These are phyloP conservation scores for Calliscelio sp. DNA, from an alignment of 2,888 invertebrate genomes.

Conservation along the genomic window DNA sequence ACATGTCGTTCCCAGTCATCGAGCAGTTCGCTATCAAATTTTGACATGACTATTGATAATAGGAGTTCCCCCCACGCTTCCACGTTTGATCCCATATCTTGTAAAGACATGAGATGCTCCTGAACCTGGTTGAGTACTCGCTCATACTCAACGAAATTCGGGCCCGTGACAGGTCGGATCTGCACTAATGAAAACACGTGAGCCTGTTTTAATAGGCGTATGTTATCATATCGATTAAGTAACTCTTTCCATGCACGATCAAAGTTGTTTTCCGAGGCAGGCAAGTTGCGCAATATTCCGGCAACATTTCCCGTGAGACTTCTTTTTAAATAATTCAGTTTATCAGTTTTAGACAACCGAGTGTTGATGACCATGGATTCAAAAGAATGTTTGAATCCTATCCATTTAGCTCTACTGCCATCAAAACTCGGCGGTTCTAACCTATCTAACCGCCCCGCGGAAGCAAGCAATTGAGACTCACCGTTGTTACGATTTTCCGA, in stretches of 20 bases:
- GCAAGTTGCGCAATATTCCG: background rate
- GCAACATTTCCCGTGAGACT: background rate
- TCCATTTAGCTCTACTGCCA: conserved; percentile 6
- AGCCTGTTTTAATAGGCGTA: background rate
- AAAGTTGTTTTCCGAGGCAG: background rate
- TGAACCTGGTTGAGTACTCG: background rate
- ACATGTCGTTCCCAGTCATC: background rate
- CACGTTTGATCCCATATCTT: background rate
- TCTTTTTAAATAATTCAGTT: conserved; percentile 15
- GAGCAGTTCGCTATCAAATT: background rate
- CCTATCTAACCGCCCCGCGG: background rate
- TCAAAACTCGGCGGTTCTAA: conserved; percentile 10
- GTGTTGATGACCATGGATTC: conserved; percentile 21
- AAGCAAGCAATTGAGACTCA: background rate
- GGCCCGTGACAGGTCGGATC: background rate
- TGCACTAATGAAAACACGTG: background rate
- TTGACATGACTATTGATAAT: conserved; percentile 2
- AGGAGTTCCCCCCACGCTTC: conserved; percentile 13
- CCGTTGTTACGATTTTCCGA: background rate
- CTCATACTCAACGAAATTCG: background rate
- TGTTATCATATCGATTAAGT: background rate
- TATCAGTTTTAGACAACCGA: background rate
- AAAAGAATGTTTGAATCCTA: conserved; percentile 5
- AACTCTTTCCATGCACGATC: background rate
- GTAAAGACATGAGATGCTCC: conserved; percentile 26